Base-by-base conservation (phyloP, 92 coral and sea anemone species). In the Paragorgia papillata region DNA sequence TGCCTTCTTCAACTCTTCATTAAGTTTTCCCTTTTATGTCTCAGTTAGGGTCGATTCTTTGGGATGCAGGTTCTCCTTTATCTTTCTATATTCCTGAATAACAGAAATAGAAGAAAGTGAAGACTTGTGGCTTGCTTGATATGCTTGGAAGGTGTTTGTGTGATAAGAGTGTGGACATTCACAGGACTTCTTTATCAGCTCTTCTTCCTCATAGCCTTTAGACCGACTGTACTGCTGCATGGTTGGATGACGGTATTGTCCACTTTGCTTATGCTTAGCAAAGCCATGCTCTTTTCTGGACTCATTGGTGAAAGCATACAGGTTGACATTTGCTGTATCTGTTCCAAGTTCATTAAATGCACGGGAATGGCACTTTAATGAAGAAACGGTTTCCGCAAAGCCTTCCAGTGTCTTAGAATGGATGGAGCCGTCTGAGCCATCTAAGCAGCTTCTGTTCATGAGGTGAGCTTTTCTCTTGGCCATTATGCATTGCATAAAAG, bases 271-370 rank as follows among this genome's bases (percentile, higher is more conserved):
- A 73, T 90, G 96, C 27, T 84, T 87, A 0, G 91, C 91, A 81
- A 90, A 84, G 0, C 86, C 85, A 65, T 87, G 96, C 50, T 90
- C 96, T 20, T 90, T 87, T 25, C 89, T n/a, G n/a, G 91, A 87
- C 66, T 87, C 96, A 35, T 87, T 90, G 7, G 77, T 74, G 73
- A 90, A 87, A 9, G 91, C 91, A 57, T 78, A 87, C 5, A 90
- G 76, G 51, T 77, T 87, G 7, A 80, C 55, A 13, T 62, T 12
- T 14, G 31, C 66, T 5, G 79, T 0, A 54, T 37, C 37, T 80
- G 57, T 75, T 2, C 74, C 84, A 27, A 55, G 13, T 28, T 24
- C 10, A 57, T 86, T 59, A 12, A 86, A 22, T 17, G 83, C 10
- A 41, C 82, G 86, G 0, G 53, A 21, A 29, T 82, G 89, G 8